phyloP scores from a whole-genome alignment of 2,113 vertebrate genomes.

The Pluvianellus socialis region DNA sequence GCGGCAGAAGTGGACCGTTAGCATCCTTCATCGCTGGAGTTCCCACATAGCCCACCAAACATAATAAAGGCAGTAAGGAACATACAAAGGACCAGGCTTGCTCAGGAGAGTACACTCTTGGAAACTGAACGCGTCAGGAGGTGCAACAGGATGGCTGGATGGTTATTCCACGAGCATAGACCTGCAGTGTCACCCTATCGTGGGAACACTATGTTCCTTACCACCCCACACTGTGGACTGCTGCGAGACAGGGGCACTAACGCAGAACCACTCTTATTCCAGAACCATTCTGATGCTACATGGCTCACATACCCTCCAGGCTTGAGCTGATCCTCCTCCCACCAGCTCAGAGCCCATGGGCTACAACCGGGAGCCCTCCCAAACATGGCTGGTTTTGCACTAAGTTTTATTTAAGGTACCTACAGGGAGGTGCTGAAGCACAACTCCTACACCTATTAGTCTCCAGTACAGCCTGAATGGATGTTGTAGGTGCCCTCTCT shows the following conservation, averaged over 20 bases:
- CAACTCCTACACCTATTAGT: too few species aligned
- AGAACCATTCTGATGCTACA: neutral
- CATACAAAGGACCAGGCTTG: neutral
- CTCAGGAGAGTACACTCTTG: accelerated
- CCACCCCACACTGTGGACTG: accelerated
- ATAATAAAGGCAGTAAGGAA: neutral
- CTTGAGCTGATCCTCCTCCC: accelerated
- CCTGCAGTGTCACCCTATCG: too few species aligned
- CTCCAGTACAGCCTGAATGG: too few species aligned
- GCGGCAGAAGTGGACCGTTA: neutral
- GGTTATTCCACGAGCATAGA: accelerated
- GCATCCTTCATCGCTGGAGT: neutral
- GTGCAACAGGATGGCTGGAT: neutral
- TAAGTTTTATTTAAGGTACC: too few species aligned
- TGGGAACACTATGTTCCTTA: neutral
- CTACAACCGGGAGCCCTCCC: neutral
- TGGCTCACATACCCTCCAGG: neutral
- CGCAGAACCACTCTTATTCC: neutral
- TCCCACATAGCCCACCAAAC: accelerated
- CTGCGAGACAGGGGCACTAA: neutral
- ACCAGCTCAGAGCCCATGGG: accelerated
- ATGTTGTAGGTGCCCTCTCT: too few species aligned
- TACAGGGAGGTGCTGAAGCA: too few species aligned
- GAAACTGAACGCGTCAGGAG: neutral
- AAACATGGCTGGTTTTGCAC: neutral